These are phyloP conservation scores for Progne subis DNA, from an alignment of 2,113 vertebrate genomes.

Conservation along the genomic window DNA sequence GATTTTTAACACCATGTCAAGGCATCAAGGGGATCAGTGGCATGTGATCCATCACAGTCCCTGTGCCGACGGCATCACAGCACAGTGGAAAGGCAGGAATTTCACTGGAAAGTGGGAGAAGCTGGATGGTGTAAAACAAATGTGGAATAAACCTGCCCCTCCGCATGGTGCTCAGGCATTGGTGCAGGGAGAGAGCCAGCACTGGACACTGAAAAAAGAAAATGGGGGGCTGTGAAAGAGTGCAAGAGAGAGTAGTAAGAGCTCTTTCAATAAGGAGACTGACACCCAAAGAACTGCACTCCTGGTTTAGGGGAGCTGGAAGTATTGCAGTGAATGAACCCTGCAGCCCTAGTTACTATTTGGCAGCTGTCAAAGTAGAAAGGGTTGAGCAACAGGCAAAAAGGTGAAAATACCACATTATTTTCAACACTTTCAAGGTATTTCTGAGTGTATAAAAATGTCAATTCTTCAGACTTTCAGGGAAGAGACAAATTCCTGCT, in stretches of 20 bases:
- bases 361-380: neutral
- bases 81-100: neutral
- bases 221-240: neutral
- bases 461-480: neutral
- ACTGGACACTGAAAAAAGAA: neutral
- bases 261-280: neutral
- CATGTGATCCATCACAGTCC: neutral
- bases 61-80: too few species aligned
- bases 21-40: neutral
- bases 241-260: neutral
- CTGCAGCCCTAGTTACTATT: neutral
- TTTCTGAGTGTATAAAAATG: neutral
- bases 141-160: neutral
- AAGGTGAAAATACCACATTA: neutral
- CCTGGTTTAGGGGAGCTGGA: neutral
- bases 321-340: neutral
- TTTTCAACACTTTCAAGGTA: neutral
- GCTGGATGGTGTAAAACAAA: neutral
- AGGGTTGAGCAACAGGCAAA: neutral
- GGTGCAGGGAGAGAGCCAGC: neutral
- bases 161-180: neutral
- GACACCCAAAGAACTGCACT: neutral
- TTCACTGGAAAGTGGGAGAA: neutral
- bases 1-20: neutral
- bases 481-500: neutral